A percentile compares a stretch with the other conserved stretches of the same genome.
Evolutionary conservation across 2,113 vertebrate genomes (phyloP).

Genomic region (Zosterops pallidus): DNA sequence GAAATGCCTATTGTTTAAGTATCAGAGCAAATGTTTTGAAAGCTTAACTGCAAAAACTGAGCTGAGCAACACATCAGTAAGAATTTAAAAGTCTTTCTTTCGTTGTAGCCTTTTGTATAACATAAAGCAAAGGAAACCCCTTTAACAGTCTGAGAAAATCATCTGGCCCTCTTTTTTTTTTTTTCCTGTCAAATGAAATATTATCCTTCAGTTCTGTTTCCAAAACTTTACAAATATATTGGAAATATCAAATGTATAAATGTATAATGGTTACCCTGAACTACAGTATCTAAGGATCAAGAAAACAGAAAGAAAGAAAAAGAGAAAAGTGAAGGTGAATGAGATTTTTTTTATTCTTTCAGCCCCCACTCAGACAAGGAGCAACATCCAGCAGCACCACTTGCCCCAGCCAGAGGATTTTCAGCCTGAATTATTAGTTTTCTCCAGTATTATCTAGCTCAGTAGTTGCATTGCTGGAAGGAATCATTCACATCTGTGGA

Average conservation of each 20-base stretch:
- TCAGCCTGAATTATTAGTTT: not conserved
- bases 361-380: not conserved
- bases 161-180: too few species aligned
- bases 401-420: not conserved
- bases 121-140: not conserved
- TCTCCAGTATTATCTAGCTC: not conserved
- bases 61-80: not conserved
- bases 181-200: not conserved
- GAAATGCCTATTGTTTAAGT: not conserved
- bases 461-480: not conserved
- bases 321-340: not conserved
- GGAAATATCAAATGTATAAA: not conserved
- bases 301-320: not conserved
- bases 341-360: not conserved
- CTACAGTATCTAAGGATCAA: not conserved
- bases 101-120: not conserved
- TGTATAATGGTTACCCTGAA: not conserved
- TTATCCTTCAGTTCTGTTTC: not conserved
- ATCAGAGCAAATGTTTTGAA: not conserved
- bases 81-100: not conserved
- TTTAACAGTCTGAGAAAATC: not conserved
- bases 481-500: constrained; percentile 27
- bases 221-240: not conserved
- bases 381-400: not conserved
- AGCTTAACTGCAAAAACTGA: not conserved